Conservation (phyloP, 2,888 invertebrate species). For the Liposcelis brunnea region DNA sequence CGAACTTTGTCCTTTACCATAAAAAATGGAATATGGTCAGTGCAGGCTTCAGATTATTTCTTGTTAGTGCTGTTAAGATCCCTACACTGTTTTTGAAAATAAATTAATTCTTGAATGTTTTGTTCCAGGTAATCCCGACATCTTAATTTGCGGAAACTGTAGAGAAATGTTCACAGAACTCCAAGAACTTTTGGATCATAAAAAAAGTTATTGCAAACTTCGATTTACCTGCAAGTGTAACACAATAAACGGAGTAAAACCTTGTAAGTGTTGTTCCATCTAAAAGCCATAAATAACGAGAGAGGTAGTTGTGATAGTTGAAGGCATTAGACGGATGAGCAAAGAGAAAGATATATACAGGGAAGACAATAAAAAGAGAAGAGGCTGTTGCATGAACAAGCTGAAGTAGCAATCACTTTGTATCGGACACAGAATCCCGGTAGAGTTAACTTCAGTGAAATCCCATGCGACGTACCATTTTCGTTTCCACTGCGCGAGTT, state of each 20-base stretch:
- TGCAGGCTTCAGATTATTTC: too few relatives aligned
- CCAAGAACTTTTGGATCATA: conserved; percentile 52
- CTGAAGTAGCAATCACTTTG: conserved; percentile 1
- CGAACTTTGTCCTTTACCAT: too few relatives aligned
- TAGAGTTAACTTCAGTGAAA: too few relatives aligned
- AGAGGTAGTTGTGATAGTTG: not conserved
- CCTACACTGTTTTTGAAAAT: conserved; percentile 10
- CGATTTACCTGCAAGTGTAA: conserved; percentile 52
- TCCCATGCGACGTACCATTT: too few relatives aligned
- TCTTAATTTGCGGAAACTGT: conserved; percentile 59
- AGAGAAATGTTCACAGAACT: conserved; percentile 53
- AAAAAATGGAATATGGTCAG: too few relatives aligned
- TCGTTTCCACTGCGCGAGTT: too few relatives aligned
- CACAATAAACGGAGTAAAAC: conserved; percentile 33
- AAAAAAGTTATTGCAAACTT: conserved; percentile 51
- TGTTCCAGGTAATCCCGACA: conserved; percentile 48
- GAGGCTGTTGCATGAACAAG: not conserved
- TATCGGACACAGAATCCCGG: not conserved
- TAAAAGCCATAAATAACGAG: too few relatives aligned
- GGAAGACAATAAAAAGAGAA: conserved; percentile 5
- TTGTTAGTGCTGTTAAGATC: too few relatives aligned
- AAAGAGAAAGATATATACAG: not conserved
- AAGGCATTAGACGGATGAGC: conserved; percentile 1
- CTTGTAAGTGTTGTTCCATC: conserved; percentile 31
- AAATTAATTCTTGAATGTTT: conserved; percentile 13